These are phyloP conservation scores for Plebejus argus DNA, from an alignment of 2,888 invertebrate species.

Conservation along the genomic window DNA sequence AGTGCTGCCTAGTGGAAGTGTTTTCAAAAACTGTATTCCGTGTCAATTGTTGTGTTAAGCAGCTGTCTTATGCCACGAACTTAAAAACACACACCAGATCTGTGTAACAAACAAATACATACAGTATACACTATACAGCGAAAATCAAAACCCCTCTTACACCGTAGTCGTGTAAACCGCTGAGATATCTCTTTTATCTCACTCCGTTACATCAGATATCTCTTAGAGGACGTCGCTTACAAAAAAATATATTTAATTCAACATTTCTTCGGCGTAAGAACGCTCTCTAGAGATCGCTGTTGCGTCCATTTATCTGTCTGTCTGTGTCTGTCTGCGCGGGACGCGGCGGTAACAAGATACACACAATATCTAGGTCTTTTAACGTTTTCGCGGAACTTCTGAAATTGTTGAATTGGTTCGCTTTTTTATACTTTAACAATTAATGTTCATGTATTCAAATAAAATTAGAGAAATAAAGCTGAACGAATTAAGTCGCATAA, in stretches of 20 bases:
- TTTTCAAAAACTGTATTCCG: no score
- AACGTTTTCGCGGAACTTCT: neutral
- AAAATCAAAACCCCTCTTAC: neutral
- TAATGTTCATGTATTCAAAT: no score
- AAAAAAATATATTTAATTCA: constrained; percentile 18
- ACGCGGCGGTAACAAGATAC: neutral
- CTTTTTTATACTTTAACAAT: no score
- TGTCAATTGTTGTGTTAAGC: no score
- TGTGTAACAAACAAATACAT: no score
- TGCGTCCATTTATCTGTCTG: neutral
- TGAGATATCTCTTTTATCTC: neutral
- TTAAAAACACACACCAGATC: no score
- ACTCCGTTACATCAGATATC: neutral
- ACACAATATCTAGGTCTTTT: neutral
- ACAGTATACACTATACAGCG: neutral
- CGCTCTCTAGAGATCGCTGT: neutral
- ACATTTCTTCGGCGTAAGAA: neutral
- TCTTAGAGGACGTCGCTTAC: neutral
- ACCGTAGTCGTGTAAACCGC: neutral
- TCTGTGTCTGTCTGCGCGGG: neutral
- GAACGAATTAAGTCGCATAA: no score
- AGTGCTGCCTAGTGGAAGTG: no score
- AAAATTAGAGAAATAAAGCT: no score
- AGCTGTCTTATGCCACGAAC: no score
- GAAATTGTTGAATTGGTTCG: neutral